Conservation (phyloP, 2,113 vertebrate species). For the Hippopotamus amphibius region DNA sequence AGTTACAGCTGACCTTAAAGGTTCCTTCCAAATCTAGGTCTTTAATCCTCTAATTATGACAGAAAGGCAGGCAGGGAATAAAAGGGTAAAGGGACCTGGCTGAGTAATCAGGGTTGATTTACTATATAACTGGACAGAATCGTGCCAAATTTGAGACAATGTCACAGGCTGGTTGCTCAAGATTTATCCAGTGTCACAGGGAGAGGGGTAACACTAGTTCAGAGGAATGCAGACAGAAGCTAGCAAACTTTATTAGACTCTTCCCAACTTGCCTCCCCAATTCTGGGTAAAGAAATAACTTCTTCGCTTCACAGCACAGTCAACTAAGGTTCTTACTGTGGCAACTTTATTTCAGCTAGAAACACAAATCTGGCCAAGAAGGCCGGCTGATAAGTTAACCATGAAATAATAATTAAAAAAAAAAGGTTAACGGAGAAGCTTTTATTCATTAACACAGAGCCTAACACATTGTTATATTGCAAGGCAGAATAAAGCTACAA, state of each 20-base stretch:
- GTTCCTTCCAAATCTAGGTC: constrained; percentile 6
- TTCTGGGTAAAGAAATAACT: background rate
- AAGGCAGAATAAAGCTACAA: constrained; percentile 82
- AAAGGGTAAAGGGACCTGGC: background rate
- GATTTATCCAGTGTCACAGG: background rate
- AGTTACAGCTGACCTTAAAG: background rate
- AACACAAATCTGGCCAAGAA: constrained; percentile 81
- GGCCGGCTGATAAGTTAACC: constrained; percentile 78
- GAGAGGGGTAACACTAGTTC: background rate
- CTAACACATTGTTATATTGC: constrained; percentile 83
- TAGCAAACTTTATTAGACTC: background rate
- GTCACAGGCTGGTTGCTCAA: background rate
- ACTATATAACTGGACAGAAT: background rate
- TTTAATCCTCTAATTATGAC: background rate
- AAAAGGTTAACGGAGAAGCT: constrained; percentile 70
- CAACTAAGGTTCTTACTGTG: constrained; percentile 82
- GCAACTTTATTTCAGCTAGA: constrained; percentile 88
- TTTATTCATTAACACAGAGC: constrained; percentile 83
- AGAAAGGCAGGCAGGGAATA: background rate
- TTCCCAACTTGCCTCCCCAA: background rate
- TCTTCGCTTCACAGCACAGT: constrained; percentile 68
- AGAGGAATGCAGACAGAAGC: constrained; percentile 44
- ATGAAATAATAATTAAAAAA: constrained; percentile 66
- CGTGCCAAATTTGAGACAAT: background rate
- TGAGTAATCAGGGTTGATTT: background rate